These are phyloP conservation scores for Iphiclides podalirius DNA, from an alignment of 2,888 invertebrate genomes.

Conservation along the genomic window DNA sequence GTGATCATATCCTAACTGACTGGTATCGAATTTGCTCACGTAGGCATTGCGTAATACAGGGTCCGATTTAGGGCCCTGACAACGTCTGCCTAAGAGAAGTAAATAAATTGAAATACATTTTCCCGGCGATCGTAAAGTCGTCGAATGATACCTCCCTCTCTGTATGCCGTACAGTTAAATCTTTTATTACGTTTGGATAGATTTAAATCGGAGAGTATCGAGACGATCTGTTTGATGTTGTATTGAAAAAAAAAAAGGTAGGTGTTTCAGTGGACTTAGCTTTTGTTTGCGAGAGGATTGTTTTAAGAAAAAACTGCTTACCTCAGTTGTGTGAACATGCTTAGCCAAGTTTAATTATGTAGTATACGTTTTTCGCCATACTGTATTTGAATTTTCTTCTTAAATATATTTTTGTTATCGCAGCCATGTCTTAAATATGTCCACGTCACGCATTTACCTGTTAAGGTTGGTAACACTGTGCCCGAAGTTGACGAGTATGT, in stretches of 20 bases:
- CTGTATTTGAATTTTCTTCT: too few species aligned
- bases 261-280: background rate
- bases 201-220: conserved; percentile 17
- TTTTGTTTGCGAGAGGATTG: too few species aligned
- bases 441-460: too few species aligned
- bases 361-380: too few species aligned
- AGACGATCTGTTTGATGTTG: conserved; percentile 4
- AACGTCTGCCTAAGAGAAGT: conserved; percentile 32
- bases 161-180: conserved; percentile 16
- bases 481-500: too few species aligned
- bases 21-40: conserved; percentile 45
- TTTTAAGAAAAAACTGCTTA: too few species aligned
- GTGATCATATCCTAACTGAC: conserved; percentile 34
- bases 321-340: too few species aligned
- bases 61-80: conserved; percentile 31
- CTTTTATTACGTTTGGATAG: conserved; percentile 23
- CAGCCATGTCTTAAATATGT: too few species aligned
- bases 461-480: too few species aligned
- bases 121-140: conserved; percentile 41
- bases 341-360: too few species aligned
- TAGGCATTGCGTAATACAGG: conserved; percentile 44
- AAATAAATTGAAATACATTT: conserved; percentile 48
- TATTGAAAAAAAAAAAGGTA: background rate
- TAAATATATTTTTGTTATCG: too few species aligned
- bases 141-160: conserved; percentile 32